phyloP scores from a whole-genome alignment of 2,888 invertebrate species.

The Oligia latruncula region DNA sequence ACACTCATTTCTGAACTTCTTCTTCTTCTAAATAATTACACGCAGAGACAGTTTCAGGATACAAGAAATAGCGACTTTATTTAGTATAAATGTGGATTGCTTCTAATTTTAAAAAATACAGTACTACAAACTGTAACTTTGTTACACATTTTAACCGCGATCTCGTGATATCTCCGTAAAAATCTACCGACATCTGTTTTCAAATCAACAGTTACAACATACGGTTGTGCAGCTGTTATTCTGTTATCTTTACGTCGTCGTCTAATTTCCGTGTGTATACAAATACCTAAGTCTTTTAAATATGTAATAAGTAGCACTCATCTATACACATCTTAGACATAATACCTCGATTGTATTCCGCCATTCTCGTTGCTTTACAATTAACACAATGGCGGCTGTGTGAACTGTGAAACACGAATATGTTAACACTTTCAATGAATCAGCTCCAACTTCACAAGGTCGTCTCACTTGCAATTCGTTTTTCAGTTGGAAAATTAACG shows the following conservation, averaged over 20 bases:
- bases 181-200: conserved; percentile 23
- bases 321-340: conserved; percentile 62
- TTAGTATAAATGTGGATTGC: neutral
- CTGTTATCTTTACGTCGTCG: conserved; percentile 36
- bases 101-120: neutral
- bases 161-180: conserved; percentile 4
- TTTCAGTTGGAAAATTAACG: conserved; percentile 24
- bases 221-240: conserved; percentile 22
- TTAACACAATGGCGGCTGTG: conserved; percentile 77
- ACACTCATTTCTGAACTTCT: too few relatives aligned
- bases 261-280: conserved; percentile 48
- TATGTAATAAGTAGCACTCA: conserved; percentile 44
- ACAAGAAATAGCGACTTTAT: too few relatives aligned
- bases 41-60: too few relatives aligned
- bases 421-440: conserved; percentile 76
- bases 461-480: conserved; percentile 59
- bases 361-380: conserved; percentile 73
- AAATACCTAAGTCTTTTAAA: conserved; percentile 40
- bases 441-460: conserved; percentile 71
- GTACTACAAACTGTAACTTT: neutral
- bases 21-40: too few relatives aligned
- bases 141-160: neutral
- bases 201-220: conserved; percentile 23
- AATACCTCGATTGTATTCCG: conserved; percentile 67
- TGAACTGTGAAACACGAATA: conserved; percentile 72